These are phyloP conservation scores for Anthonomus grandis DNA, from an alignment of 1,140 invertebrate genomes.

Conservation along the genomic window DNA sequence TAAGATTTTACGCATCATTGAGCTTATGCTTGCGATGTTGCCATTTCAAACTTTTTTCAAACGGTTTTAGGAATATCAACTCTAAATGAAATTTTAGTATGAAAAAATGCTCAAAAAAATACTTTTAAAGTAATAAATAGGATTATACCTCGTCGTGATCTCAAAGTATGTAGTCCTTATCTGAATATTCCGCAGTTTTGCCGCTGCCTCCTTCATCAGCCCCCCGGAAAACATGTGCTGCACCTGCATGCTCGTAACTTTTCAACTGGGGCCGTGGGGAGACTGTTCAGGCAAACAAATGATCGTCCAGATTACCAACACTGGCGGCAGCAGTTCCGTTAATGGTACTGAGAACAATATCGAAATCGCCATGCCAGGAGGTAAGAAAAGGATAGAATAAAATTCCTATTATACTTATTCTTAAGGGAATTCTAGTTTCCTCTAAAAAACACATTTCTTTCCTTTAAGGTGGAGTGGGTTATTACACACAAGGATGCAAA, in stretches of 20 bases:
- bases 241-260: slow-evolving; percentile 18
- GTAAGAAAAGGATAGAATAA: background rate
- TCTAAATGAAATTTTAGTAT: no score
- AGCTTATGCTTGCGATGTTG: no score
- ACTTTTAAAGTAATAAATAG: no score
- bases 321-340: slow-evolving; percentile 14
- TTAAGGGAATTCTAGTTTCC: background rate
- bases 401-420: background rate
- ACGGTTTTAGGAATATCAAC: no score
- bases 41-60: no score
- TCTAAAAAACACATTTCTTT: background rate
- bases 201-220: slow-evolving; percentile 16
- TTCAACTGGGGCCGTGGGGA: slow-evolving; percentile 9
- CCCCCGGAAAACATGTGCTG: slow-evolving; percentile 24
- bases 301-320: slow-evolving; percentile 23
- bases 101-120: no score
- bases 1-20: no score
- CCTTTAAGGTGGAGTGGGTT: slow-evolving; percentile 20
- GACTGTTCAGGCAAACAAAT: slow-evolving; percentile 18
- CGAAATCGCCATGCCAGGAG: slow-evolving; percentile 23
- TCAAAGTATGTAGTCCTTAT: background rate
- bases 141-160: no score
- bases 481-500: slow-evolving; percentile 17
- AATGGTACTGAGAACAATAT: slow-evolving; percentile 20
- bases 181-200: slow-evolving; percentile 1